Conservation (phyloP, 2,888 invertebrate species). For the Colletes collaris region DNA sequence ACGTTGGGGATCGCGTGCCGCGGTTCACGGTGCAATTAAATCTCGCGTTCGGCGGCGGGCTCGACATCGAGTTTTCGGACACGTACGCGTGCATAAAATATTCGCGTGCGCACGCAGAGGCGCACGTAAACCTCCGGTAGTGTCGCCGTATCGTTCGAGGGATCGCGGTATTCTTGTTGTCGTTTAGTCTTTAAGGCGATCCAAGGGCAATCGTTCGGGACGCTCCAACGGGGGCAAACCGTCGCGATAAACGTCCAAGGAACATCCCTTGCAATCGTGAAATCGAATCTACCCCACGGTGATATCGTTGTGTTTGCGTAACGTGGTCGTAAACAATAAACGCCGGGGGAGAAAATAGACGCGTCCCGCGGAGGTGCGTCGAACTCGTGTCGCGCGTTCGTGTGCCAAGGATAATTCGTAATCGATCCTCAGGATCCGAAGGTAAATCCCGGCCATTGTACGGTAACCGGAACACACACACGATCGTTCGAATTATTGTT, state of each 20-base stretch:
- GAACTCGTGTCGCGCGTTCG: conserved; percentile 16
- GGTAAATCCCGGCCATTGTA: conserved; percentile 30
- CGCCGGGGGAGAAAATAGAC: conserved; percentile 2
- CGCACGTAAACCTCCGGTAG: conserved; percentile 38
- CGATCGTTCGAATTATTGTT: background rate
- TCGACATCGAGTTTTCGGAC: conserved; percentile 37
- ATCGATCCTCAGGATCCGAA: conserved; percentile 34
- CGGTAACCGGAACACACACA: conserved; percentile 2
- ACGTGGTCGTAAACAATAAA: conserved; percentile 31
- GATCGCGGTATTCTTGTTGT: conserved; percentile 1
- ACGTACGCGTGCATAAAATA: conserved; percentile 55
- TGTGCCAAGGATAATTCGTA: conserved; percentile 19
- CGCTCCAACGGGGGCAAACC: no score
- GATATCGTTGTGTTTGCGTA: conserved; percentile 17
- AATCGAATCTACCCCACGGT: conserved; percentile 12
- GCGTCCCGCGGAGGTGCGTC: conserved; percentile 19
- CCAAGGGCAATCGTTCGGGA: no score
- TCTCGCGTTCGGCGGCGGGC: conserved; percentile 5
- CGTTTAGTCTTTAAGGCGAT: background rate
- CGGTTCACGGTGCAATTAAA: conserved; percentile 21
- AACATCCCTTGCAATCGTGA: background rate
- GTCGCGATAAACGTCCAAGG: background rate
- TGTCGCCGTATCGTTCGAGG: conserved; percentile 20
- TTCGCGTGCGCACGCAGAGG: conserved; percentile 49
- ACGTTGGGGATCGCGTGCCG: background rate